phyloP scores from a whole-genome alignment of 1,140 invertebrate genomes.

The Drosophila pachea region DNA sequence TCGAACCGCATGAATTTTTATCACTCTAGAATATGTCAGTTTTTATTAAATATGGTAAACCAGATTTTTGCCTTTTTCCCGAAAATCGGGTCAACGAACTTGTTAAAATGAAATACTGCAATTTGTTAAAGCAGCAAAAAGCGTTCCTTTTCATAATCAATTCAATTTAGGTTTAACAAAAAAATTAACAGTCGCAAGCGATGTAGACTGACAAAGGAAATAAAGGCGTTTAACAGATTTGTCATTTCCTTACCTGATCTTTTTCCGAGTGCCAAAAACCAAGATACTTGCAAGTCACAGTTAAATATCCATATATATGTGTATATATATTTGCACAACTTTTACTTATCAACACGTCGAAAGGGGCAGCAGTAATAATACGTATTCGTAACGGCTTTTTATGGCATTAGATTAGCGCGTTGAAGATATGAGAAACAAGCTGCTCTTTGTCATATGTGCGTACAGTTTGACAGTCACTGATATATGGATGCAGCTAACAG shows the following conservation, averaged over 20 bases:
- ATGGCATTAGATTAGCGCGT: conserved; percentile 17
- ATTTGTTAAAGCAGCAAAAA: too few relatives aligned
- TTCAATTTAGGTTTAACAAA: too few relatives aligned
- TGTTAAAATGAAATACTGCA: too few relatives aligned
- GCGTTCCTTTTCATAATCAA: too few relatives aligned
- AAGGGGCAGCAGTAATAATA: conserved; percentile 1
- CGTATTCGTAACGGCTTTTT: conserved; percentile 13
- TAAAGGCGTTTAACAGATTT: too few relatives aligned
- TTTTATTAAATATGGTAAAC: too few relatives aligned
- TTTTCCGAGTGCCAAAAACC: neutral
- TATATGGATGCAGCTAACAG: neutral
- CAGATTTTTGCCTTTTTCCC: too few relatives aligned
- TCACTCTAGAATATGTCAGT: too few relatives aligned
- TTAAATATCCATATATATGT: conserved; percentile 15
- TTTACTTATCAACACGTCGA: conserved; percentile 26
- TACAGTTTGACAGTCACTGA: conserved; percentile 43
- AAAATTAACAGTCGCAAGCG: too few relatives aligned
- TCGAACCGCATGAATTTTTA: too few relatives aligned
- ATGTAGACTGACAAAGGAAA: too few relatives aligned
- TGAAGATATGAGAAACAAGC: neutral
- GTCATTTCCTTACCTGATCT: conserved; percentile 15
- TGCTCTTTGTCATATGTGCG: neutral
- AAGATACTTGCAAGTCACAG: conserved; percentile 21
- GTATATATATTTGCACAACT: conserved; percentile 28
- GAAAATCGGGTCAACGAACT: too few relatives aligned